A percentile compares a stretch with the other conserved stretches of the same genome.
Evolutionary conservation across 2,888 invertebrate genomes (phyloP).

Genomic region (Protophormia terraenovae): DNA sequence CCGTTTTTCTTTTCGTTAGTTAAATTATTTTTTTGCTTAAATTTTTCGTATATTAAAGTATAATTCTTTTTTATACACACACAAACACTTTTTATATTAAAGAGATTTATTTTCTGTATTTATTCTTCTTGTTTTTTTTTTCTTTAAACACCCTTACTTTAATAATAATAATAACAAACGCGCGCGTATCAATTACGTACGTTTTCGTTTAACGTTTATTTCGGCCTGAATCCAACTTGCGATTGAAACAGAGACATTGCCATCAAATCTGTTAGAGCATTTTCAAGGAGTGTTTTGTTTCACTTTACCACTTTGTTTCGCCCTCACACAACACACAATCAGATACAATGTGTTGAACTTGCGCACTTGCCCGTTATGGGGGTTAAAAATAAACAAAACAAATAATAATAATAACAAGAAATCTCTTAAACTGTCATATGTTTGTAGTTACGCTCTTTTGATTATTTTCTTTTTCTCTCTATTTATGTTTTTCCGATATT

Average conservation of each 20-base stretch:
- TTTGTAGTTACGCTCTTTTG: not conserved
- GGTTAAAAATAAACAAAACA: constrained; percentile 28
- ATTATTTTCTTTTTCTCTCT: not conserved
- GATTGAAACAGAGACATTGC: constrained; percentile 65
- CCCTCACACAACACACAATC: not conserved
- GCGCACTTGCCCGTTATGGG: constrained; percentile 50
- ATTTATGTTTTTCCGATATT: not conserved
- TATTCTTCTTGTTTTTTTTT: constrained; percentile 25
- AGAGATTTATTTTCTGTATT: constrained; percentile 45
- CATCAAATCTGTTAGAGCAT: constrained; percentile 53
- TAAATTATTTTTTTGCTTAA: not conserved
- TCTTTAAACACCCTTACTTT: constrained; percentile 55
- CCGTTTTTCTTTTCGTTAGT: not conserved
- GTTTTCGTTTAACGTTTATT: constrained; percentile 66
- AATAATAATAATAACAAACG: constrained; percentile 56
- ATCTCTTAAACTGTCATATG: constrained; percentile 43
- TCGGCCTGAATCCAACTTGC: constrained; percentile 69
- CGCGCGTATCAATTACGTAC: constrained; percentile 50
- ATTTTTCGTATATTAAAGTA: not conserved
- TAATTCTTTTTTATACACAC: not conserved
- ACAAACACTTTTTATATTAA: constrained; percentile 23
- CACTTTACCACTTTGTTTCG: constrained; percentile 55
- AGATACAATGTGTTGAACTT: constrained; percentile 57
- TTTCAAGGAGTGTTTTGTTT: constrained; percentile 66
- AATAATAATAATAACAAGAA: not conserved